phyloP scores from a whole-genome alignment of 2,113 vertebrate species.

The Anthoscopus minutus region DNA sequence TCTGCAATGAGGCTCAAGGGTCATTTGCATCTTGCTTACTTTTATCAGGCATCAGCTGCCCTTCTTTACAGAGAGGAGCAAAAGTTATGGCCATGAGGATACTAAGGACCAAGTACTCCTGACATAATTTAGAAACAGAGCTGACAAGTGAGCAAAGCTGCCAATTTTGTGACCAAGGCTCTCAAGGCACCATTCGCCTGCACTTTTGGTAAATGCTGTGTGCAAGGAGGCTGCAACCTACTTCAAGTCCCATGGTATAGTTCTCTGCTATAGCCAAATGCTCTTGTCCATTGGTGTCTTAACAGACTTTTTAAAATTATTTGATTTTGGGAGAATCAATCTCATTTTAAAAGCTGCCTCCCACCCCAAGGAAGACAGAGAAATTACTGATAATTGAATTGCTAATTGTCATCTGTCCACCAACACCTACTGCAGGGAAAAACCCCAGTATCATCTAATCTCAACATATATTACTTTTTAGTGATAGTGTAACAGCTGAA shows the following conservation, averaged over 20 bases:
- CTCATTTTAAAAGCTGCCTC: background rate
- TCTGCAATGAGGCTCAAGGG: background rate
- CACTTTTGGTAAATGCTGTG: background rate
- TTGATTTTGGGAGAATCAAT: background rate
- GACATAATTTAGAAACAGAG: background rate
- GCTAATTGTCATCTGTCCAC: background rate
- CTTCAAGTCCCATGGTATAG: rapidly evolving
- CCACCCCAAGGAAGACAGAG: background rate
- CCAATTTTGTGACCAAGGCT: background rate
- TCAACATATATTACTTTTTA: background rate
- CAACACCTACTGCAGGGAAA: background rate
- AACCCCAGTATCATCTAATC: background rate
- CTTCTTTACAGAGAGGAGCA: background rate
- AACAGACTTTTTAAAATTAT: background rate
- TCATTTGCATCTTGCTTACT: background rate
- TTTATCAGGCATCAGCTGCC: background rate
- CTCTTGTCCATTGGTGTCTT: background rate
- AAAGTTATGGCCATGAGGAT: background rate
- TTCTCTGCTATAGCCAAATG: background rate
- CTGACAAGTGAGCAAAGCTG: background rate
- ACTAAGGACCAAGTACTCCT: background rate
- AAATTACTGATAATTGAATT: background rate
- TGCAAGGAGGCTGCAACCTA: background rate
- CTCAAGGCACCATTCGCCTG: background rate
- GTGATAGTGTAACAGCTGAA: background rate